Base-by-base conservation (phyloP, 2,113 vertebrate species). In the Todiramphus chloris region DNA sequence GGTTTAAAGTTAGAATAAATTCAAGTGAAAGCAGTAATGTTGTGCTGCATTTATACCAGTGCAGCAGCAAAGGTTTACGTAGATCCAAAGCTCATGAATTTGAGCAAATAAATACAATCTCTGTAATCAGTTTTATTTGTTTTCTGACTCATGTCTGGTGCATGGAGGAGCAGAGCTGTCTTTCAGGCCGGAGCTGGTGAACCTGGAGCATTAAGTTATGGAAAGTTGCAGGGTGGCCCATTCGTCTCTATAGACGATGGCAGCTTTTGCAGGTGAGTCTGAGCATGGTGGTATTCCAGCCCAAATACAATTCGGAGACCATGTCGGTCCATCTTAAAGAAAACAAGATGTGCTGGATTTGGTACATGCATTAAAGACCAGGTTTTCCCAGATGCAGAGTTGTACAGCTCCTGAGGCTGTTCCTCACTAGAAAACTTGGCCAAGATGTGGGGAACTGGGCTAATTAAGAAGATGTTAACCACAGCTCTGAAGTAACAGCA, bases 391-490 rank as follows among this genome's bases (percentile, higher is more conserved):
- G 89, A 62, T 33, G 33, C 66, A n/a, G 77, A 66, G 66, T 7
- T 21, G 59, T 78, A 48, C 63, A 66, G 0, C 24, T 90, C 80
- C 89, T 3, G 25, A 67, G 92, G 90, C 92, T 95, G n/a, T 90
- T 95, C 83, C 86, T 96, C 72, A 7, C 78, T 83, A 5, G 35
- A 93, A 91, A 93, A 89, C 81, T 96, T 87, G 89, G 94, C 92
- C 31, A 58, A 66, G 74, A 39, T 27, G 46, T 41, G 73, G 63
- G 86, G 94, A 95, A 58, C 39, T 50, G 74, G 94, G 74, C 93
- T 97, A 97, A 96, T 96, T 96, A 96, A 66, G 88, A 90, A 51
- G 58, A 84, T 43, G 67, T 89, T 96, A 94, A 94, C 64, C 86
- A 73, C 77, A 69, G 87, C 95, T 87, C 78, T 87, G 69, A 83